Conservation (phyloP, 2,113 vertebrate species). For the Oriolus oriolus region DNA sequence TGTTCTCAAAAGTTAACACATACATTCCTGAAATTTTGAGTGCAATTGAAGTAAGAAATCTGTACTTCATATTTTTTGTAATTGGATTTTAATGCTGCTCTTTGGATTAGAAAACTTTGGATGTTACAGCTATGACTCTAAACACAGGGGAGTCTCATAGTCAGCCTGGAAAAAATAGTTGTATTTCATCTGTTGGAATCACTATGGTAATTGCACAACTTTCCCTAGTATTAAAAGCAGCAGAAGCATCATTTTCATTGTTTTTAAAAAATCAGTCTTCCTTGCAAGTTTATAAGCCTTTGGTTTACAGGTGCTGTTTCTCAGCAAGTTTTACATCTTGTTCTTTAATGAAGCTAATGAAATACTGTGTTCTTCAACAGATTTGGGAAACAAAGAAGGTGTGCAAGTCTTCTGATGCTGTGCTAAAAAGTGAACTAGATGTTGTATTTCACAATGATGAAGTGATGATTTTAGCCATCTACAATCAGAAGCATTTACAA, state of each 20-base stretch:
- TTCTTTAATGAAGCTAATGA: background rate
- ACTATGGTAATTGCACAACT: background rate
- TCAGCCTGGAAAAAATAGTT: background rate
- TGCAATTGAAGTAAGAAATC: background rate
- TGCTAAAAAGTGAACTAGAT: constrained; percentile 88
- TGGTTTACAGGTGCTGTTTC: background rate
- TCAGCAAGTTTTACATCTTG: background rate
- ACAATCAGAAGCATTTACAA: constrained; percentile 84
- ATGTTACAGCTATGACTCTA: background rate
- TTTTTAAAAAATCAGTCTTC: background rate
- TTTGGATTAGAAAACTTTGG: background rate
- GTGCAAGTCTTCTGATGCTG: constrained; percentile 82
- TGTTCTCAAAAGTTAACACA: background rate
- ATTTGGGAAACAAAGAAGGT: constrained; percentile 91
- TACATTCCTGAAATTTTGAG: background rate
- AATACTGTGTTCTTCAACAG: constrained; percentile 65
- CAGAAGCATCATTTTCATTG: background rate
- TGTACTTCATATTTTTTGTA: background rate
- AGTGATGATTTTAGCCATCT: constrained; percentile 81
- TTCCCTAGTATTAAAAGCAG: background rate
- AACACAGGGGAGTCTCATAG: background rate
- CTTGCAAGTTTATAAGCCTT: background rate
- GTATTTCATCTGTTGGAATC: background rate
- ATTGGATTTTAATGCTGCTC: background rate
- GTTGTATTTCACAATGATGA: constrained; percentile 77